These are phyloP conservation scores for Zele albiditarsus DNA, from an alignment of 2,888 invertebrate genomes.

Conservation along the genomic window DNA sequence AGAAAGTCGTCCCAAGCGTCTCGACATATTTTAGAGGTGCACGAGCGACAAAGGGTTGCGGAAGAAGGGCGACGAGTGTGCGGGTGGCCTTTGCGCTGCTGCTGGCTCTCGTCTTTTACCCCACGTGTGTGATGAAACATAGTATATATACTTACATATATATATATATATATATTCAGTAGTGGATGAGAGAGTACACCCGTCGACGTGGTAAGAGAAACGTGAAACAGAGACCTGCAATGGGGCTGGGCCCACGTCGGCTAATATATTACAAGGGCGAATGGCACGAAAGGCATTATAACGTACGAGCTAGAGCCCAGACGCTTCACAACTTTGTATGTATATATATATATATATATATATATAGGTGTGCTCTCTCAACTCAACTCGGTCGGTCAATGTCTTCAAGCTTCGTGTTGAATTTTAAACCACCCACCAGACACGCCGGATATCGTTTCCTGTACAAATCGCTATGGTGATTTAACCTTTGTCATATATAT, in stretches of 20 bases:
- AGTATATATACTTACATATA: constrained; percentile 12
- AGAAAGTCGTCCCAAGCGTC: constrained; percentile 28
- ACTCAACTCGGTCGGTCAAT: constrained; percentile 47
- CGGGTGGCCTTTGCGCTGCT: constrained; percentile 31
- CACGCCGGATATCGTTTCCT: constrained; percentile 41
- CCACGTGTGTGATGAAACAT: constrained; percentile 12
- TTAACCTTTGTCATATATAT: constrained; percentile 29
- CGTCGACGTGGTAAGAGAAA: constrained; percentile 27
- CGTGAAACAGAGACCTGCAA: constrained; percentile 23
- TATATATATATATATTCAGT: constrained; percentile 15
- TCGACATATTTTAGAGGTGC: constrained; percentile 46
- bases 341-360: neutral
- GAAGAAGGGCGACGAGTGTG: constrained; percentile 36
- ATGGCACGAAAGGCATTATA: constrained; percentile 47
- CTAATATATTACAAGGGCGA: constrained; percentile 50
- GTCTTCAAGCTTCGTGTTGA: constrained; percentile 45
- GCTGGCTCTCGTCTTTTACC: constrained; percentile 12
- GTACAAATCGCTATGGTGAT: constrained; percentile 39
- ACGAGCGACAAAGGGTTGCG: constrained; percentile 43
- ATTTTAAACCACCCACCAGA: constrained; percentile 41
- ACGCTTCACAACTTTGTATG: constrained; percentile 28
- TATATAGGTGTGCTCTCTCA: neutral
- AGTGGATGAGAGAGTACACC: constrained; percentile 34
- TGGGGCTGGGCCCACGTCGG: constrained; percentile 36
- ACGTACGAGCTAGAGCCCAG: constrained; percentile 42